Evolutionary conservation across 2,113 vertebrate species (phyloP), one percentile per base, ranked within the genome.

Genomic region (Rhynchomys soricoides): DNA sequence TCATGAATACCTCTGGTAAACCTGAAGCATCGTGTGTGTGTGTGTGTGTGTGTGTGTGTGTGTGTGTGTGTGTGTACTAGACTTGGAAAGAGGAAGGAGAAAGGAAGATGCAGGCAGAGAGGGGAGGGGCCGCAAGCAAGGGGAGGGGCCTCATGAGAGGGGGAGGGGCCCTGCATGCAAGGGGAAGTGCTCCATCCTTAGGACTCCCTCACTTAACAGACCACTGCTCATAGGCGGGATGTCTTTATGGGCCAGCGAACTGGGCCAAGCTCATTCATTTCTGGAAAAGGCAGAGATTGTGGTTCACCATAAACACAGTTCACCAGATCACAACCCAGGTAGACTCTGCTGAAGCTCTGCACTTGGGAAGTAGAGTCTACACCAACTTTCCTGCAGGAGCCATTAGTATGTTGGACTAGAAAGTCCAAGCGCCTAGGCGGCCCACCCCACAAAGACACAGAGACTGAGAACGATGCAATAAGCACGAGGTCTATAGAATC

Each of bases 1-100:
- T 62, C 59, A 43, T 40, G 68, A 43, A 64, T 45, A 13, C 68
- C 86, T 95, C 79, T 74, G 21, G 48, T 37, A 89, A 96, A 50
- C 78, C 57, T 78, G n/a, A 31, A 22, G 31, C n/a, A 31, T 86
- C 68, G 74, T 90, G n/a, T 82, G 70, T 73, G 37, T 12, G 17
- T 50, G 13, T 57, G 50, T 59, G 75, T 50, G 37, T 12, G 17
- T 50, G 13, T 57, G 50, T 59, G 75, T 50, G 74, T 90, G n/a
- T 82, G 70, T 73, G 37, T 12, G 17, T 50, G 13, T 57, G 50
- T 59, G 75, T 50, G n/a, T 59, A 50, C 24, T 13, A 52, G 21
- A 11, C 24, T 4, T 16, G 8, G 11, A 66, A 8, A 17, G 17
- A 70, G 21, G 13, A 37, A n/a, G 37, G 43, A 68, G 55, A 17